Evolutionary conservation across 2,888 invertebrate species (phyloP).

Genomic region (Gastracanthus pulcherrimus): DNA sequence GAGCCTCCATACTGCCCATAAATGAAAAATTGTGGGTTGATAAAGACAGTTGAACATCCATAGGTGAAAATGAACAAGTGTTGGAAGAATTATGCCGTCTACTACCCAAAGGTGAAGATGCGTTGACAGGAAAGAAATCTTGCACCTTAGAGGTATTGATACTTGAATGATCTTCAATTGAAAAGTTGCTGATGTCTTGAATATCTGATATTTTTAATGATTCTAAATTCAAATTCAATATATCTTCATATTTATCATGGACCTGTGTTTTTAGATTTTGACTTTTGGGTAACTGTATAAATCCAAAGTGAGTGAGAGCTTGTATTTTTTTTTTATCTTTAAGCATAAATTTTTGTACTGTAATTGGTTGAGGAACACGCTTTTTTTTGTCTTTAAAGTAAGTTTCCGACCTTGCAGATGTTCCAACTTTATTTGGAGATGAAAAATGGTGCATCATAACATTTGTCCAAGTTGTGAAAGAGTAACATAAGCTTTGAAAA

Average conservation of each 20-base stretch:
- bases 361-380: constrained; percentile 4
- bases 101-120: not conserved
- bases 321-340: not conserved
- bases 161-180: not conserved
- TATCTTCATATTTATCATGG: not conserved
- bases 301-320: not conserved
- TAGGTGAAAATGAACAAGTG: not conserved
- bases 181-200: not conserved
- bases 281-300: not conserved
- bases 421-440: constrained; percentile 7
- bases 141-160: not conserved
- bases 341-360: not conserved
- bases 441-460: constrained; percentile 27
- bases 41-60: not conserved
- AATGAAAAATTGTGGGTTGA: not conserved
- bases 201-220: not conserved
- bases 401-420: constrained; percentile 43
- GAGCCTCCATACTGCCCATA: not conserved
- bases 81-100: not conserved
- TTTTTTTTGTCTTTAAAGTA: constrained; percentile 39
- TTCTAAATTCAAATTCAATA: constrained; percentile 9
- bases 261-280: not conserved
- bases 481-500: not conserved
- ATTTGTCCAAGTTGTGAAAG: constrained; percentile 46
- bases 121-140: not conserved